phyloP scores from a whole-genome alignment of 2,888 invertebrate species.

The Ypsolopha sequella region DNA sequence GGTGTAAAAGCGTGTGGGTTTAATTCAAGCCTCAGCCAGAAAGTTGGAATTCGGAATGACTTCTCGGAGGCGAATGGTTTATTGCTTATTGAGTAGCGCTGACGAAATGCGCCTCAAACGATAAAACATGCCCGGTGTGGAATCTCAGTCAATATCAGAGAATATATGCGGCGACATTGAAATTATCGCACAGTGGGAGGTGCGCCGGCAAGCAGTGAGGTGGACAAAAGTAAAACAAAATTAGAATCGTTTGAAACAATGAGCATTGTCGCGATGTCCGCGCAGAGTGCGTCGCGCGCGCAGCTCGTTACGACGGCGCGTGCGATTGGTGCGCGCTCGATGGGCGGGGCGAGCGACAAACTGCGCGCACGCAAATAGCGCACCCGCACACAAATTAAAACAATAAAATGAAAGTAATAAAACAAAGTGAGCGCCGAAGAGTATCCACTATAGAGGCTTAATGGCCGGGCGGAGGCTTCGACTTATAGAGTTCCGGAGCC shows the following conservation, averaged over 20 bases:
- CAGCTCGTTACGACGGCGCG: conserved; percentile 35
- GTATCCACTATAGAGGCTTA: conserved; percentile 59
- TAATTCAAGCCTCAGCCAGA: conserved; percentile 46
- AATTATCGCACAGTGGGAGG: conserved; percentile 67
- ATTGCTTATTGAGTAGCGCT: conserved; percentile 68
- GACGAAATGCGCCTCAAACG: conserved; percentile 60
- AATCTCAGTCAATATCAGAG: conserved; percentile 65
- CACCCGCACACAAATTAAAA: conserved; percentile 69
- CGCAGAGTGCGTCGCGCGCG: conserved; percentile 30
- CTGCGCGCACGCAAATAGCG: conserved; percentile 70
- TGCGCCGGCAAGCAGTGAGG: conserved; percentile 31
- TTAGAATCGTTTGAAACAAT: conserved; percentile 63
- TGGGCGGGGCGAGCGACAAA: conserved; percentile 57
- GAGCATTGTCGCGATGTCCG: conserved; percentile 54
- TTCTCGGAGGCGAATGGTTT: conserved; percentile 66
- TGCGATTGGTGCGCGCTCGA: conserved; percentile 50
- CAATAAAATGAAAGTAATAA: conserved; percentile 69
- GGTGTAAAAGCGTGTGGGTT: conserved; percentile 63
- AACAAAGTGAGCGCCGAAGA: conserved; percentile 60
- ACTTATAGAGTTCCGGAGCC: conserved; percentile 38
- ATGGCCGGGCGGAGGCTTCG: conserved; percentile 58
- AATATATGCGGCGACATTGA: conserved; percentile 60
- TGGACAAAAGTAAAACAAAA: conserved; percentile 54
- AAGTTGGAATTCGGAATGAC: conserved; percentile 59
- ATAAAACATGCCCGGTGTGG: conserved; percentile 57